These are phyloP conservation scores for Nicator chloris DNA, from an alignment of 2,113 vertebrate species.

Conservation along the genomic window DNA sequence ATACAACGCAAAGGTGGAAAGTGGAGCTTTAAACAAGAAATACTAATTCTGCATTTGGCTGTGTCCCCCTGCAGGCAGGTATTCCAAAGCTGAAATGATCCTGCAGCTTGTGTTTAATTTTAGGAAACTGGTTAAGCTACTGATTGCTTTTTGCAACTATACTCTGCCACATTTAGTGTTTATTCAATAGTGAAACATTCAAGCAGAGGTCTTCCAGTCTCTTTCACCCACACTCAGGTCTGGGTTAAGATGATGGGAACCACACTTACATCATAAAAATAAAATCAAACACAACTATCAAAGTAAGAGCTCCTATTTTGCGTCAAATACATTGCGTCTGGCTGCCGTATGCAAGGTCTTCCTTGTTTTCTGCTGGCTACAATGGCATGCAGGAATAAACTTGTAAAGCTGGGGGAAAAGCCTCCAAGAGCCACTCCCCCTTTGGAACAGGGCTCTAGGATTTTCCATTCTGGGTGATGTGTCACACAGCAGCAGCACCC, in stretches of 20 bases:
- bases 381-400: background rate
- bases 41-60: background rate
- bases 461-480: background rate
- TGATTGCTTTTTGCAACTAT: background rate
- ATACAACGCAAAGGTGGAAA: background rate
- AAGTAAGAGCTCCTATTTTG: background rate
- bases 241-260: background rate
- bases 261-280: background rate
- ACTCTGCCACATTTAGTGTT: background rate
- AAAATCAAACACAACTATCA: background rate
- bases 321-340: background rate
- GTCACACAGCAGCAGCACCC: background rate
- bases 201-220: background rate
- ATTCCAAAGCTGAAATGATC: background rate
- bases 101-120: background rate
- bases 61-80: conserved; percentile 23
- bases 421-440: background rate
- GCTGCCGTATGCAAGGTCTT: background rate
- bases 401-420: background rate
- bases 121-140: background rate
- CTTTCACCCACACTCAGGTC: background rate
- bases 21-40: background rate
- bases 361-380: background rate
- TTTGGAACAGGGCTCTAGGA: background rate
- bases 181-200: background rate